These are phyloP conservation scores for Struthio camelus DNA, from an alignment of 2,113 vertebrate genomes.

Conservation along the genomic window DNA sequence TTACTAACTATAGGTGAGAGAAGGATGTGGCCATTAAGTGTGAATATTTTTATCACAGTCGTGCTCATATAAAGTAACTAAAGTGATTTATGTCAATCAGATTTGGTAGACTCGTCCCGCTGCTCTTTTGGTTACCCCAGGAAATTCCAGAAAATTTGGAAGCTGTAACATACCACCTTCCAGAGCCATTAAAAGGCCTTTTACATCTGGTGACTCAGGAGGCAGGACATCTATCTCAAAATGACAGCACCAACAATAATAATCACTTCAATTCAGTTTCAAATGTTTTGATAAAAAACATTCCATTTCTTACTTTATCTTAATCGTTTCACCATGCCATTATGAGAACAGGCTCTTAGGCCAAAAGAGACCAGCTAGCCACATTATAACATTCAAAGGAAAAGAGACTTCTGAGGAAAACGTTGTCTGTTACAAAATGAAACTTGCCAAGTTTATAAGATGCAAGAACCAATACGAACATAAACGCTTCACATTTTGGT, in stretches of 20 bases:
- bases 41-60: background rate
- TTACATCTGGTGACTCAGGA: background rate
- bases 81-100: background rate
- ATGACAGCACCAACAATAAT: background rate
- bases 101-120: background rate
- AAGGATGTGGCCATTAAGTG: background rate
- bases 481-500: background rate
- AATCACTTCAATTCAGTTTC: background rate
- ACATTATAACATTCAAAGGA: background rate
- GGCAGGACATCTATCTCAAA: background rate
- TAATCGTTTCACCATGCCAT: background rate
- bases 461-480: background rate
- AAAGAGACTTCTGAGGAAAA: background rate
- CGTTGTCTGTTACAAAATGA: background rate
- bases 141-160: background rate
- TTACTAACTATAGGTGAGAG: background rate
- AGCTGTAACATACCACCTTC: background rate
- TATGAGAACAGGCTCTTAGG: background rate
- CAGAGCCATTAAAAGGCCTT: background rate
- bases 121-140: background rate
- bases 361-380: background rate
- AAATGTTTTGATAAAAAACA: background rate
- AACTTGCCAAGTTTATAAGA: background rate
- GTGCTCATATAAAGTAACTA: background rate
- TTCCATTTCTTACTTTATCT: background rate